Evolutionary conservation across 2,113 vertebrate species (phyloP).

Genomic region (Cygnus buccinator): DNA sequence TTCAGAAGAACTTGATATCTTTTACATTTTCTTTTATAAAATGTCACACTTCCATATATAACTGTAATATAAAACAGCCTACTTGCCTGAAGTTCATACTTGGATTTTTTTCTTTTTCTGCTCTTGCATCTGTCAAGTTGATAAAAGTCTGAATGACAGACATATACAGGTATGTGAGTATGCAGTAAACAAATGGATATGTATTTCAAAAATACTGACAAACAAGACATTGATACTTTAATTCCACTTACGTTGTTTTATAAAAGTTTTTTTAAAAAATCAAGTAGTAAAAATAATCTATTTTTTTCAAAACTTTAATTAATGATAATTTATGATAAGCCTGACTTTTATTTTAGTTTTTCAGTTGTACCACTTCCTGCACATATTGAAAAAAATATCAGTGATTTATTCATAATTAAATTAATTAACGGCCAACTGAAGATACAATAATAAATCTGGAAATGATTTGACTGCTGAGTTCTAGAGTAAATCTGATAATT

Average conservation of each 20-base stretch:
- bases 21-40: not conserved
- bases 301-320: not conserved
- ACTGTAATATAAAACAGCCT: not conserved
- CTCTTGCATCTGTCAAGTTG: not conserved
- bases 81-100: not conserved
- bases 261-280: not conserved
- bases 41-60: not conserved
- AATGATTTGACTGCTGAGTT: not conserved
- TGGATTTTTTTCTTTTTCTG: not conserved
- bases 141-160: not conserved
- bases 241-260: not conserved
- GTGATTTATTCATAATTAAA: not conserved
- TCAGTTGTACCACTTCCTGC: not conserved
- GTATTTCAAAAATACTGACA: not conserved
- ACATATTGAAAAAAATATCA: not conserved
- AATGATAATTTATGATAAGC: not conserved
- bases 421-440: not conserved
- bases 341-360: not conserved
- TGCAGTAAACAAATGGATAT: not conserved
- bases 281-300: not conserved
- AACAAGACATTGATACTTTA: not conserved
- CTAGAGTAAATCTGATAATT: not conserved
- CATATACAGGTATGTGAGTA: not conserved
- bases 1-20: not conserved
- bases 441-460: not conserved